Evolutionary conservation across 2,888 invertebrate genomes (phyloP), one percentile per base, ranked within the genome.

Genomic region (Meteorus colon): DNA sequence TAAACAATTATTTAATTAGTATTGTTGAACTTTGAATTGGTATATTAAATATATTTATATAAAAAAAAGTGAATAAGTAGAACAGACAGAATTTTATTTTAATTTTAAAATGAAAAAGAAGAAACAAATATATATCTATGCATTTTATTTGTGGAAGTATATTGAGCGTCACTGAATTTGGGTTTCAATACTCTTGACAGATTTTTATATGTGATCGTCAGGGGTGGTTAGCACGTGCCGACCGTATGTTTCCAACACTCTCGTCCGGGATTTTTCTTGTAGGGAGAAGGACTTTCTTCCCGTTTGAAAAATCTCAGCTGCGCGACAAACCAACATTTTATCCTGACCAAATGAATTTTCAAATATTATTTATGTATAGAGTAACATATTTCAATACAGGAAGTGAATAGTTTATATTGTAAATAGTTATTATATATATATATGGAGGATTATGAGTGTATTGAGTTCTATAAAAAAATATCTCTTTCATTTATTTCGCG

Each of bases 161-260:
- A 45, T 45, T 51, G 82, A 82, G 83, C 82, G 78, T 73, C 70
- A 74, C 79, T 81, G 80, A 34, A 51, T 31, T 10, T 6, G 16
- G 24, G 24, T 48, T 27, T 67, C 5, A 16, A 34, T 27, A 48
- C 24, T 41, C 14, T 41, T 14, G 27, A 29, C 24, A 34, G 34
- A 62, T 14, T 62, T 24, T 37, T 37, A 37, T 37, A 37, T 37
- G 19, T 8, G 51, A 69, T 55, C 74, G 76, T 72, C 68, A 74
- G 78, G 81, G 80, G 82, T 82, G 79, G 78, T 75, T 77, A 80
- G 84, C 85, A 86, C 86, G 86, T 86, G 85, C 83, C 84, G 80
- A 82, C 84, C 86, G 84, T 80, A 86, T 86, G 85, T 83, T 83
- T 78, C 81, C 79, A 60, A 79, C 81, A 74, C 80, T 77, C 77